Conservation (phyloP, 1,140 invertebrate genomes). For the Triops longicaudatus region DNA sequence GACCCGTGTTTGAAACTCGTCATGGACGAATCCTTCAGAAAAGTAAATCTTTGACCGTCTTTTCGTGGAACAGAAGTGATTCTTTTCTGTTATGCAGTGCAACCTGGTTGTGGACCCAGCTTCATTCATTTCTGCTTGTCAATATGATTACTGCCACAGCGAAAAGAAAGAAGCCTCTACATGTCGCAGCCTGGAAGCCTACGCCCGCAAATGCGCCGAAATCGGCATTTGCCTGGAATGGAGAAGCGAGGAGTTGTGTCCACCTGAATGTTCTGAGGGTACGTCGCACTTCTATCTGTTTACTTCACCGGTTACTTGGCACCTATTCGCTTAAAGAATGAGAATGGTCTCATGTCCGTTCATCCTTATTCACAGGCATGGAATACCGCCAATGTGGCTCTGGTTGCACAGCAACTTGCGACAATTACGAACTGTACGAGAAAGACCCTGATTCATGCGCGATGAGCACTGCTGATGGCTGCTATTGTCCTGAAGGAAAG, state of each 20-base stretch:
- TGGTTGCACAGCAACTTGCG: slow-evolving; percentile 61
- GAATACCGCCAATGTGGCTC: slow-evolving; percentile 56
- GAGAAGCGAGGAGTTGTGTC: slow-evolving; percentile 53
- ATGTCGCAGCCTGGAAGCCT: slow-evolving; percentile 58
- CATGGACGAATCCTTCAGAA: slow-evolving; percentile 52
- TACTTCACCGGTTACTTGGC: no score
- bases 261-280: slow-evolving; percentile 46
- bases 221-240: slow-evolving; percentile 61
- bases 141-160: slow-evolving; percentile 53
- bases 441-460: slow-evolving; percentile 45
- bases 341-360: background rate
- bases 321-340: background rate
- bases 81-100: slow-evolving; percentile 45
- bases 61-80: background rate
- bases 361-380: slow-evolving; percentile 41
- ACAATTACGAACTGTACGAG: slow-evolving; percentile 36
- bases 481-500: slow-evolving; percentile 65
- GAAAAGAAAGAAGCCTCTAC: slow-evolving; percentile 38
- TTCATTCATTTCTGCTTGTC: slow-evolving; percentile 56
- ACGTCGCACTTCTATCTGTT: slow-evolving; percentile 26
- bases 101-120: slow-evolving; percentile 58
- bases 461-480: slow-evolving; percentile 56
- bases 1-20: slow-evolving; percentile 57
- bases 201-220: slow-evolving; percentile 58
- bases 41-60: slow-evolving; percentile 40